phyloP scores from a whole-genome alignment of 1,140 invertebrate genomes.

The Neodiprion virginianus region DNA sequence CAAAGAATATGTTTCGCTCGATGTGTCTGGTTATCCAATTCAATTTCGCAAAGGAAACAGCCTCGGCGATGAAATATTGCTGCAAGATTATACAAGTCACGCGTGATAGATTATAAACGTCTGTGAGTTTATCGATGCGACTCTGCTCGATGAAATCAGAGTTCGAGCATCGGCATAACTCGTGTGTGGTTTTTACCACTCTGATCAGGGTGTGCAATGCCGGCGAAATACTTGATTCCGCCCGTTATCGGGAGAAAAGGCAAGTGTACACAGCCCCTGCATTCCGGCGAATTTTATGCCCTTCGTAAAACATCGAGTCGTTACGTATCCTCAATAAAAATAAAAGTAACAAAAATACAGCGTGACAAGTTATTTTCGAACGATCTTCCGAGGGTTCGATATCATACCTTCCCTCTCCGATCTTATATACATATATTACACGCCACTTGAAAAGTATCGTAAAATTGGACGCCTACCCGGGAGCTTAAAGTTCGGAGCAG shows the following conservation, averaged over 20 bases:
- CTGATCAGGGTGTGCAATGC: neutral
- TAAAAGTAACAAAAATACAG: neutral
- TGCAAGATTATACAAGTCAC: too few relatives aligned
- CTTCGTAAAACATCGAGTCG: neutral
- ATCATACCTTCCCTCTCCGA: neutral
- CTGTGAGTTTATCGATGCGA: too few relatives aligned
- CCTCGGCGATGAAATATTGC: too few relatives aligned
- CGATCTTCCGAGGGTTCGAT: neutral
- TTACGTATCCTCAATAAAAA: neutral
- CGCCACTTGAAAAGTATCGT: neutral
- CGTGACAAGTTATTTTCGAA: neutral
- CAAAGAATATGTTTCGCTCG: too few relatives aligned
- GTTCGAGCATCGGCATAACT: neutral
- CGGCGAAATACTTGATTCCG: neutral
- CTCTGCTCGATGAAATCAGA: neutral
- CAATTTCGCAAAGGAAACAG: too few relatives aligned
- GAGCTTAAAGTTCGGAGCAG: neutral
- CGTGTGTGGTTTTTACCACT: neutral
- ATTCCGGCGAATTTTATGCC: neutral
- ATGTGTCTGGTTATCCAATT: too few relatives aligned
- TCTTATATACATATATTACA: neutral
- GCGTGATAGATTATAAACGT: too few relatives aligned
- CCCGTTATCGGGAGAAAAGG: neutral
- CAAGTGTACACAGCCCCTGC: neutral
- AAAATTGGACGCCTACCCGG: neutral